phyloP scores from a whole-genome alignment of 2,888 invertebrate species.

The Acronicta leporina region DNA sequence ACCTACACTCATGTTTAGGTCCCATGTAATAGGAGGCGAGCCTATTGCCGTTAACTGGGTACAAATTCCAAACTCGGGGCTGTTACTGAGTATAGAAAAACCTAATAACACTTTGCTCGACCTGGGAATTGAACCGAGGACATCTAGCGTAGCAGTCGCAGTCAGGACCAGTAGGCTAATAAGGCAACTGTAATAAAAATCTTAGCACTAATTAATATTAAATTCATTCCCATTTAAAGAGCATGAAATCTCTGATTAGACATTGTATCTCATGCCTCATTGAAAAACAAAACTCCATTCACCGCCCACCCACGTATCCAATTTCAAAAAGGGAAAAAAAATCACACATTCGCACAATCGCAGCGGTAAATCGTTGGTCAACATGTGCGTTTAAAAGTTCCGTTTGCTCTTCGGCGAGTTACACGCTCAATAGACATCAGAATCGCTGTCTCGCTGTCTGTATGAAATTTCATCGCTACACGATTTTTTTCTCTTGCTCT shows the following conservation, averaged over 20 bases:
- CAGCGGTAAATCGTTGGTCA: conserved; percentile 45
- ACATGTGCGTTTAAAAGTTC: conserved; percentile 52
- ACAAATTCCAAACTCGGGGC: no score
- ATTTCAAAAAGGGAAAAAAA: conserved; percentile 23
- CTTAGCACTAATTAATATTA: background rate
- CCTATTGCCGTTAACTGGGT: no score
- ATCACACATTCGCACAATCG: conserved; percentile 36
- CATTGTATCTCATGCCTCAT: conserved; percentile 31
- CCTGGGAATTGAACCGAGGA: no score
- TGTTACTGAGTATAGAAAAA: no score
- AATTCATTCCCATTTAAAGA: conserved; percentile 13
- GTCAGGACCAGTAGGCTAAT: no score
- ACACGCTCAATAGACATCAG: conserved; percentile 72
- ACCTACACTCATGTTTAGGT: no score
- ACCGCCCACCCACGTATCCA: conserved; percentile 37
- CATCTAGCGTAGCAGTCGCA: no score
- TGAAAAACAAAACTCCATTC: conserved; percentile 31
- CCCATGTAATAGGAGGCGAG: no score
- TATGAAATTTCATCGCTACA: conserved; percentile 75
- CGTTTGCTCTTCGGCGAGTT: conserved; percentile 56
- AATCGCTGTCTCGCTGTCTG: conserved; percentile 64
- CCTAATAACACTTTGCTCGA: no score
- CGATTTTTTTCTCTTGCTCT: conserved; percentile 62
- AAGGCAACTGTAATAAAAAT: no score
- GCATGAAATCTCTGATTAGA: conserved; percentile 23